Conservation (phyloP, 2,888 invertebrate genomes). For the Leptinotarsa haldemani region DNA sequence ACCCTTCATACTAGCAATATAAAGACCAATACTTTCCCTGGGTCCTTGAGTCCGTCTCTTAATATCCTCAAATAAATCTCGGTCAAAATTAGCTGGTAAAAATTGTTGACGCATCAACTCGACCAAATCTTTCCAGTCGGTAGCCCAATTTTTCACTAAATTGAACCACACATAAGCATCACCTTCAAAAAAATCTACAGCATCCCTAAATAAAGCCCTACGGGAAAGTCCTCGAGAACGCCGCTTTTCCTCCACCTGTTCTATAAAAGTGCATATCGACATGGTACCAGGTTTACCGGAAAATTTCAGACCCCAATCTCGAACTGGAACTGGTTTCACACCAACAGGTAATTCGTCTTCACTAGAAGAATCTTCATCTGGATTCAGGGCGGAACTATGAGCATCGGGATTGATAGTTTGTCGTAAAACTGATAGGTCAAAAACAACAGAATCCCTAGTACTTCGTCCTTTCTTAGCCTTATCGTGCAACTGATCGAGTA, state of each 20-base stretch:
- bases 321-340: background rate
- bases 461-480: too few species aligned
- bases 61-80: background rate
- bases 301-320: constrained; percentile 1
- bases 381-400: background rate
- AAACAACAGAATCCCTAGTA: background rate
- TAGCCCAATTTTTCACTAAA: background rate
- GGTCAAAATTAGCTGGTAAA: constrained; percentile 1
- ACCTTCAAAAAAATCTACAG: background rate
- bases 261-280: background rate
- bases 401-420: background rate
- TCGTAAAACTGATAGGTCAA: background rate
- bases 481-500: too few species aligned
- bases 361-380: background rate
- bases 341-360: background rate
- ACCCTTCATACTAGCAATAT: background rate
- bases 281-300: background rate
- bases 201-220: background rate
- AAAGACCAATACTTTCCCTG: background rate
- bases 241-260: background rate
- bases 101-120: background rate
- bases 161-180: constrained; percentile 1
- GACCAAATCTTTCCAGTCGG: background rate
- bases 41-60: background rate
- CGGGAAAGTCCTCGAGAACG: background rate